Evolutionary conservation across 92 coral and sea anemone species (phyloP).

Genomic region (Montipora capitata): DNA sequence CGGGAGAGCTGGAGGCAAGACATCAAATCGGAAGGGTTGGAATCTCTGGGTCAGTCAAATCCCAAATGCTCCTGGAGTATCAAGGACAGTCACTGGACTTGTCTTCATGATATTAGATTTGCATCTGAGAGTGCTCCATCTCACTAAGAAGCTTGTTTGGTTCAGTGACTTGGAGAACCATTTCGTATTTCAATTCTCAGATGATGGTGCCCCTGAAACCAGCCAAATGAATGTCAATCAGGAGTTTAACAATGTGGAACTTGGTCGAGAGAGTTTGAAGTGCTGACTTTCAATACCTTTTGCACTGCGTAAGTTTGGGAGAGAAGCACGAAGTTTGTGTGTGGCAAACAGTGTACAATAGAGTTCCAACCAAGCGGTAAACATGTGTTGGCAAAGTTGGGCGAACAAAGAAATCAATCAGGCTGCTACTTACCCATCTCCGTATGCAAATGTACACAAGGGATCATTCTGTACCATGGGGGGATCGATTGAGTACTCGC

Average conservation of each 20-base stretch:
- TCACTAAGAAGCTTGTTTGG: slow-evolving; percentile 50
- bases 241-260: slow-evolving; percentile 79
- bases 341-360: slow-evolving; percentile 50
- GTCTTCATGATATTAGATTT: slow-evolving; percentile 57
- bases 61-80: slow-evolving; percentile 73
- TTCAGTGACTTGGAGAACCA: slow-evolving; percentile 51
- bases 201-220: slow-evolving; percentile 86
- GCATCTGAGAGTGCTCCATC: slow-evolving; percentile 43
- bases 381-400: slow-evolving; percentile 87
- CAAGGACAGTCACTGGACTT: slow-evolving; percentile 82
- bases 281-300: slow-evolving; percentile 76
- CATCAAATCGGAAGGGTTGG: too few relatives aligned
- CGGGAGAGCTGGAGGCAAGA: too few relatives aligned
- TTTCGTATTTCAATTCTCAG: slow-evolving; percentile 66
- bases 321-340: slow-evolving; percentile 72
- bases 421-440: slow-evolving; percentile 84
- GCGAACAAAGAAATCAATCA: slow-evolving; percentile 74
- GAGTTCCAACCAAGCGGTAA: slow-evolving; percentile 87
- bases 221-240: slow-evolving; percentile 83
- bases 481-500: slow-evolving; percentile 29
- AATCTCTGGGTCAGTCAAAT: slow-evolving; percentile 25
- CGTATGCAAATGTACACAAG: slow-evolving; percentile 80
- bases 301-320: slow-evolving; percentile 77
- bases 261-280: slow-evolving; percentile 80
- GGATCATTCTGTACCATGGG: slow-evolving; percentile 39